Conservation (phyloP, 2,797 vertebrate species). For the Parambassis ranga region DNA sequence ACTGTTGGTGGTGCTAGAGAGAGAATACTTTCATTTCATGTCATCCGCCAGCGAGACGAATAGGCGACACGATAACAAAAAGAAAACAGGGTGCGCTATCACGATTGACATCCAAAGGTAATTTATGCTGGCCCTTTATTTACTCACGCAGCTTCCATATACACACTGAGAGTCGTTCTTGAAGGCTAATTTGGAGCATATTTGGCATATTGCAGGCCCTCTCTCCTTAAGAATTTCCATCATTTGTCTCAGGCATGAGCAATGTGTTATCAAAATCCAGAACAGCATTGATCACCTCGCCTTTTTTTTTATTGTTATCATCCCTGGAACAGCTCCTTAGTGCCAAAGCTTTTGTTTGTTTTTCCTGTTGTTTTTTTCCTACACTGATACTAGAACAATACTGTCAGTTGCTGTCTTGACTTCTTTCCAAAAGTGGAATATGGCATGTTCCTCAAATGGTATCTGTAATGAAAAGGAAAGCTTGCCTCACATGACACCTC, state of each 20-base stretch:
- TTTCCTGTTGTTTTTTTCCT: slow-evolving; percentile 58
- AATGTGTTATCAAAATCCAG: slow-evolving; percentile 78
- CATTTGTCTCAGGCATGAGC: slow-evolving; percentile 76
- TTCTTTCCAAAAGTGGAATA: slow-evolving; percentile 69
- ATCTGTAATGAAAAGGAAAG: slow-evolving; percentile 74
- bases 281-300: slow-evolving; percentile 77
- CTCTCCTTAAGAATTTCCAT: slow-evolving; percentile 76
- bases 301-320: slow-evolving; percentile 62
- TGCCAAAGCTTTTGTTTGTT: slow-evolving; percentile 77
- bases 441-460: slow-evolving; percentile 66
- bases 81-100: slow-evolving; percentile 79
- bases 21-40: slow-evolving; percentile 82
- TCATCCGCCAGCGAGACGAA: slow-evolving; percentile 80
- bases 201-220: slow-evolving; percentile 74
- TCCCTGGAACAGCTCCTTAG: slow-evolving; percentile 75
- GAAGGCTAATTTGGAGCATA: slow-evolving; percentile 83
- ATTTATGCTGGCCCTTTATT: slow-evolving; percentile 85
- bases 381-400: slow-evolving; percentile 70
- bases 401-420: slow-evolving; percentile 77
- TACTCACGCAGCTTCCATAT: slow-evolving; percentile 62
- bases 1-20: slow-evolving; percentile 73
- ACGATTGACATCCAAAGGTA: slow-evolving; percentile 81
- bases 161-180: slow-evolving; percentile 68
- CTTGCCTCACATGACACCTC: slow-evolving; percentile 70
- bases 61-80: slow-evolving; percentile 80